These are phyloP conservation scores for Vulpes ferrilata DNA, from an alignment of 2,113 vertebrate genomes.

Conservation along the genomic window DNA sequence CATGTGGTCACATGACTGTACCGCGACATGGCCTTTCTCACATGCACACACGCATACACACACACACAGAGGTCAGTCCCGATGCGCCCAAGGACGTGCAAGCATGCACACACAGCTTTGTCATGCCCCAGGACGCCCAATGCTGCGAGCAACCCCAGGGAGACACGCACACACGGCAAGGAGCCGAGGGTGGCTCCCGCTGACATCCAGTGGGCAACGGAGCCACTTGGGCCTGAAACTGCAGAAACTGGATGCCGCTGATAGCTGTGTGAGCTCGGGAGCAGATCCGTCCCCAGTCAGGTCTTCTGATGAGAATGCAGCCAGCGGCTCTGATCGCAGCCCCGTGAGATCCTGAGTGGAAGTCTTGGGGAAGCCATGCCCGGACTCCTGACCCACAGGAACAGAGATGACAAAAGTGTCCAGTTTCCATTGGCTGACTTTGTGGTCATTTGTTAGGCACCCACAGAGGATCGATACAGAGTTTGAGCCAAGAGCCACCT, in stretches of 20 bases:
- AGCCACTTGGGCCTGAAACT: background rate
- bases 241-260: fast-evolving
- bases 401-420: fast-evolving
- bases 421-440: fast-evolving
- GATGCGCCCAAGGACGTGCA: background rate
- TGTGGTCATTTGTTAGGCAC: background rate
- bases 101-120: background rate
- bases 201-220: too few species aligned
- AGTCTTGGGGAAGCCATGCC: background rate
- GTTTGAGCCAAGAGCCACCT: background rate
- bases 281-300: background rate
- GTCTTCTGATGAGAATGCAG: background rate
- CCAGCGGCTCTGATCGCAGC: background rate
- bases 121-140: background rate
- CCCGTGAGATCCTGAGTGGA: background rate
- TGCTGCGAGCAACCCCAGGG: background rate
- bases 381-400: background rate
- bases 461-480: background rate
- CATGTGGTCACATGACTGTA: background rate
- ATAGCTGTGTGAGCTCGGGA: too few species aligned
- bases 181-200: background rate
- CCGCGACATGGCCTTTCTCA: background rate
- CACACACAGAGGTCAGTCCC: background rate
- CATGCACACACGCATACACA: fast-evolving
- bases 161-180: background rate